phyloP scores from a whole-genome alignment of 30 jellyfish, hydroid and myxozoan genomes.

The Rhopilema esculentum region DNA sequence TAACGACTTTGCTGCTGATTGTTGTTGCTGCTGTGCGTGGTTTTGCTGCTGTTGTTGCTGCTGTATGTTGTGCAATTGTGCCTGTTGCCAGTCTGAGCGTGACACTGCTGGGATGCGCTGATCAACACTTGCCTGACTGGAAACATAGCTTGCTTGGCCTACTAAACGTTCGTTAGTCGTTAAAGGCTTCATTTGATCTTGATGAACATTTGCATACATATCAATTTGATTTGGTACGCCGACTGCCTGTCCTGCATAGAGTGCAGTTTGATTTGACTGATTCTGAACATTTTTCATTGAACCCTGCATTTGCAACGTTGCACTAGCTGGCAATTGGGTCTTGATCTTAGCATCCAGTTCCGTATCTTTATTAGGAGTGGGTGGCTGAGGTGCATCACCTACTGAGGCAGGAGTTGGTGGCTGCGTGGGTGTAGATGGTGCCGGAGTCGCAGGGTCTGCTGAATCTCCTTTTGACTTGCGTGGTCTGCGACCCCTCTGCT shows the following conservation, averaged over 20 bases:
- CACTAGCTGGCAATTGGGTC: not conserved
- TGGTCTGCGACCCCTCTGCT: constrained; percentile 53
- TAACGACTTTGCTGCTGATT: not conserved
- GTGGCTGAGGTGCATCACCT: constrained; percentile 41
- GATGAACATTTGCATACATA: not conserved
- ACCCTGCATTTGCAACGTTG: constrained; percentile 8
- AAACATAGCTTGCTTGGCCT: not conserved
- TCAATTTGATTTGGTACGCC: not conserved
- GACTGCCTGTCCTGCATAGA: constrained; percentile 6
- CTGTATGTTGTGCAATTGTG: constrained; percentile 15
- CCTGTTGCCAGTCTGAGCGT: constrained; percentile 35
- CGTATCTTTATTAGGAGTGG: constrained; percentile 59
- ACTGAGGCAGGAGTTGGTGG: constrained; percentile 71
- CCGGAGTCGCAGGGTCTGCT: constrained; percentile 56
- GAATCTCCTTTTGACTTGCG: constrained; percentile 46
- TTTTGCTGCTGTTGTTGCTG: constrained; percentile 4
- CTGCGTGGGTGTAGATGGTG: constrained; percentile 83
- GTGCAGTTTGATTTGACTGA: constrained; percentile 1
- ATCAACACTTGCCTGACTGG: not conserved
- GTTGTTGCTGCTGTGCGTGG: not conserved
- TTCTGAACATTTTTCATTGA: not conserved
- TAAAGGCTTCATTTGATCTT: constrained; percentile 11
- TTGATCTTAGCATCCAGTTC: constrained; percentile 28
- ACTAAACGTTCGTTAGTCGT: not conserved
- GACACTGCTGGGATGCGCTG: constrained; percentile 9